Percentiles rank a stretch among this genome's conserved stretches.
Evolutionary conservation across 2,113 vertebrate genomes (phyloP).

Genomic region (Balaenoptera acutorostrata): DNA sequence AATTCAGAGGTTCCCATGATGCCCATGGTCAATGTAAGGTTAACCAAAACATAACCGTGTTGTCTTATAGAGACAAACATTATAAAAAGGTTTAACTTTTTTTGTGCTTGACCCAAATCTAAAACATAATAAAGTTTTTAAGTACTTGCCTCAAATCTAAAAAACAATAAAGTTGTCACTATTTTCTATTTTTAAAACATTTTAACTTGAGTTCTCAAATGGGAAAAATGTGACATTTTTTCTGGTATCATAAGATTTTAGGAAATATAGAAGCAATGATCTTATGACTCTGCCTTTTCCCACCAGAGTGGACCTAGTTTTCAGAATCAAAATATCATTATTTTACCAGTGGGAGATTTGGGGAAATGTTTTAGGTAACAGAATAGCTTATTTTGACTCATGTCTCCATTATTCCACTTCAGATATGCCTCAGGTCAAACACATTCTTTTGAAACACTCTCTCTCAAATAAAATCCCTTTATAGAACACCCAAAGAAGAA

Average conservation of each 20-base stretch:
- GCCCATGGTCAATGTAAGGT: background rate
- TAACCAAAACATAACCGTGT: background rate
- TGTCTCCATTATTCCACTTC: conserved; percentile 60
- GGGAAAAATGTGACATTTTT: conserved; percentile 11
- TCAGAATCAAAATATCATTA: conserved; percentile 63
- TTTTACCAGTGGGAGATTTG: conserved; percentile 59
- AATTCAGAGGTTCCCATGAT: background rate
- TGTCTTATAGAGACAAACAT: background rate
- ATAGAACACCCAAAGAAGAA: conserved; percentile 24
- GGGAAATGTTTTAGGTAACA: conserved; percentile 57
- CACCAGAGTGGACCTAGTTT: conserved; percentile 66
- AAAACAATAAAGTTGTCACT: background rate
- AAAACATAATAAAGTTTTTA: background rate
- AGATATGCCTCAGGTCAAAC: conserved; percentile 60
- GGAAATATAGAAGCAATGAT: conserved; percentile 35
- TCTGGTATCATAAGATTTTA: conserved; percentile 25
- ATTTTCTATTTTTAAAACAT: conserved; percentile 48
- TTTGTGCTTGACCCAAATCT: conserved; percentile 6
- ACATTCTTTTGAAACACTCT: conserved; percentile 42
- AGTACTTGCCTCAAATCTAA: background rate
- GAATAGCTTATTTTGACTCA: conserved; percentile 59
- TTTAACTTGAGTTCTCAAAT: conserved; percentile 50
- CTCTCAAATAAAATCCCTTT: conserved; percentile 56
- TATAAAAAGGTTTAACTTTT: background rate
- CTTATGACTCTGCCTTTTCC: conserved; percentile 65